Evolutionary conservation across 2,113 vertebrate genomes (phyloP).

Genomic region (Capricornis sumatraensis): DNA sequence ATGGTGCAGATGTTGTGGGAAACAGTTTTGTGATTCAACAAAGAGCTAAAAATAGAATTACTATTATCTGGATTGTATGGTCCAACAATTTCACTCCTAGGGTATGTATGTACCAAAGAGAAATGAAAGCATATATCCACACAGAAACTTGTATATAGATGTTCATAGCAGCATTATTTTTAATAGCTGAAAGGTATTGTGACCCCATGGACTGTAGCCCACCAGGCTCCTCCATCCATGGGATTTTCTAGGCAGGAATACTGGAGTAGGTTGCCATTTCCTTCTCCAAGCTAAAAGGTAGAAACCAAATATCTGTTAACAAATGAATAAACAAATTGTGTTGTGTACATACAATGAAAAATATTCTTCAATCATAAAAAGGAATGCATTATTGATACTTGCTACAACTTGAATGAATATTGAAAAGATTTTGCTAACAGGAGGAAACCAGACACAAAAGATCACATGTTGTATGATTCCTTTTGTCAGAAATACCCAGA

Average conservation of each 20-base stretch:
- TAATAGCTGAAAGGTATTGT: not conserved
- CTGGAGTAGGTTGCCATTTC: no score
- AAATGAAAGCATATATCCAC: not conserved
- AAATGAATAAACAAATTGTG: not conserved
- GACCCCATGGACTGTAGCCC: no score
- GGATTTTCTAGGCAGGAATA: no score
- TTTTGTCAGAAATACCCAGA: not conserved
- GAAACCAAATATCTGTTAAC: not conserved
- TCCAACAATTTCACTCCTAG: not conserved
- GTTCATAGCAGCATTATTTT: not conserved
- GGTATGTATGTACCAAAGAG: not conserved
- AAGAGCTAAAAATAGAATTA: conserved; percentile 17
- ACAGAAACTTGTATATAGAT: not conserved
- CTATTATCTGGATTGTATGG: not conserved
- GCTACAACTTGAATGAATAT: not conserved
- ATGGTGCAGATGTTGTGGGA: not conserved
- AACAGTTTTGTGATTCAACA: not conserved
- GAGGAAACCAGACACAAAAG: not conserved
- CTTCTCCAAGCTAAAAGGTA: not conserved
- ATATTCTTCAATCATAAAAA: not conserved
- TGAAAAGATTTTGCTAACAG: not conserved
- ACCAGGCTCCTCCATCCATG: no score
- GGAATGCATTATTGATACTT: not conserved
- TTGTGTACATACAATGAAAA: not conserved
- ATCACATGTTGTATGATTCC: not conserved